Evolutionary conservation across 2,797 vertebrate species (phyloP).

Genomic region (Sebastes hopkinsi): DNA sequence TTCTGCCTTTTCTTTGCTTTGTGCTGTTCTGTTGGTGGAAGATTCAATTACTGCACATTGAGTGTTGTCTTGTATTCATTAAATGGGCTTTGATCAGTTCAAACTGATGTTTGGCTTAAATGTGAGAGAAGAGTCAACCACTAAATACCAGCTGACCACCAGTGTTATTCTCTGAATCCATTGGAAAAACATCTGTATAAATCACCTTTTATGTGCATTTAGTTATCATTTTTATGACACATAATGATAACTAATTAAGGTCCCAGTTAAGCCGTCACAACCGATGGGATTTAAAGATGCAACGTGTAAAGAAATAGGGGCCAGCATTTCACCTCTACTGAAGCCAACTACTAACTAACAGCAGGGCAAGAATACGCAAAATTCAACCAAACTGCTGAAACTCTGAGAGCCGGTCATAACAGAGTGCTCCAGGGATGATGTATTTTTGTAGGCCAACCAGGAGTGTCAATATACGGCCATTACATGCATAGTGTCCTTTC

Average conservation of each 20-base stretch:
- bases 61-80: not conserved
- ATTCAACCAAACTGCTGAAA: no score
- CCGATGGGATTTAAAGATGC: no score
- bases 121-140: not conserved
- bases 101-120: not conserved
- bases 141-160: not conserved
- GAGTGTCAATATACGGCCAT: no score
- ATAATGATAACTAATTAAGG: not conserved
- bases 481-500: no score
- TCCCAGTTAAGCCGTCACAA: no score
- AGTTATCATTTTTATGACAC: not conserved
- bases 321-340: no score
- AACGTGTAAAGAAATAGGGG: no score
- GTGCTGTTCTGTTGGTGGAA: slow-evolving; percentile 8
- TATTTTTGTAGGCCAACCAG: no score
- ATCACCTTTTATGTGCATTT: not conserved
- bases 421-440: no score
- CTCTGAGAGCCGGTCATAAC: no score
- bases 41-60: not conserved
- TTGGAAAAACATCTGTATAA: not conserved
- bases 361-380: no score
- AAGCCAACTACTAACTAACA: no score
- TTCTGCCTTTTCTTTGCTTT: slow-evolving; percentile 32
- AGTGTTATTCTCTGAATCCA: not conserved
- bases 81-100: not conserved